Conservation (phyloP, 2,888 invertebrate species). For the Pemphredon lugubris region DNA sequence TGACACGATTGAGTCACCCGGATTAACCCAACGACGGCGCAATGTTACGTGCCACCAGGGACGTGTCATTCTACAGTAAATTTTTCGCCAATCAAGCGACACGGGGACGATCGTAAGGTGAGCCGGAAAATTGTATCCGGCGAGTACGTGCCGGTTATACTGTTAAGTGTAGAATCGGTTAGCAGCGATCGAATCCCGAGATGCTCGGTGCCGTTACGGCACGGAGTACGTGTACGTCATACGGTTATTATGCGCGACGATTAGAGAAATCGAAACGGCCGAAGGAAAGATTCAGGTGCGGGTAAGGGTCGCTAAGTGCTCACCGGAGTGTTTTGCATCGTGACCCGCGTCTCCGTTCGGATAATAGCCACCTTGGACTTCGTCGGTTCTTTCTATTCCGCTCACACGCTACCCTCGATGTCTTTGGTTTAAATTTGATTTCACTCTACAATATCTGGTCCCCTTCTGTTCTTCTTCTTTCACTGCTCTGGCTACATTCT, state of each 20-base stretch:
- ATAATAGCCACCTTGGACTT: conserved; percentile 39
- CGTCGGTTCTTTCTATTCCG: conserved; percentile 27
- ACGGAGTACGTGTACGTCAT: conserved; percentile 31
- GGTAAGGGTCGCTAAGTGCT: conserved; percentile 29
- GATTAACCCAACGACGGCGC: too few species aligned
- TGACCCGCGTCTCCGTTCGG: conserved; percentile 33
- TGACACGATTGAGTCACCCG: too few species aligned
- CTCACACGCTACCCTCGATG: conserved; percentile 12
- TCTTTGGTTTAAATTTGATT: conserved; percentile 15
- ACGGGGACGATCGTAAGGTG: not conserved
- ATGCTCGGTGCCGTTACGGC: conserved; percentile 23
- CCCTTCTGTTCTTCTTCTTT: too few species aligned
- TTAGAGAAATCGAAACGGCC: conserved; percentile 34
- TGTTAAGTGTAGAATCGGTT: conserved; percentile 7
- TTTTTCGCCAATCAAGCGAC: too few species aligned
- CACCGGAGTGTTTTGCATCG: conserved; percentile 42
- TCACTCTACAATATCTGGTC: too few species aligned
- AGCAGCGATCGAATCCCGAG: conserved; percentile 11
- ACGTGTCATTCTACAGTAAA: too few species aligned
- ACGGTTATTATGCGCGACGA: conserved; percentile 34
- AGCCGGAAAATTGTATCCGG: conserved; percentile 16
- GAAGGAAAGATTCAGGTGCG: conserved; percentile 28
- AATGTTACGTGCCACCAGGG: too few species aligned
- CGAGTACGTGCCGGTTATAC: conserved; percentile 13
- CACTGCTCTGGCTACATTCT: conserved; percentile 21